Percentiles rank a stretch among this genome's conserved stretches.
These are phyloP conservation scores for Galeopsomyia nigrocyanea DNA, from an alignment of 2,888 invertebrate species.

Conservation along the genomic window DNA sequence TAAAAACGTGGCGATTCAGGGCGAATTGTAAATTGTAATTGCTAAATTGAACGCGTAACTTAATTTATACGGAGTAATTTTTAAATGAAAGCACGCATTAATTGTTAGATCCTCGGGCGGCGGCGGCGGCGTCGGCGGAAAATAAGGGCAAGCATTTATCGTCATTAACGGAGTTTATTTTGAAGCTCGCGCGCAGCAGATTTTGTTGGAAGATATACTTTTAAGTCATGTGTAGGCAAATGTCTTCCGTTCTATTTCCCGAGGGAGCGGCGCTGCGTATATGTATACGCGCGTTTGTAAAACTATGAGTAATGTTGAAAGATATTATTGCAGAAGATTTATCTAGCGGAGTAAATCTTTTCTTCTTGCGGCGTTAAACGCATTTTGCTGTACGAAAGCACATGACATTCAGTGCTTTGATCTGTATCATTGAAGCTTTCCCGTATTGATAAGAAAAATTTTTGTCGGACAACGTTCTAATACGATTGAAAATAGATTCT, in stretches of 20 bases:
- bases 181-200: not conserved
- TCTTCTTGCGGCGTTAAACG: too few relatives aligned
- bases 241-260: conserved; percentile 60
- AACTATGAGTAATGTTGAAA: not conserved
- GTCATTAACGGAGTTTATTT: conserved; percentile 35
- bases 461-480: too few relatives aligned
- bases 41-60: not conserved
- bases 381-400: too few relatives aligned
- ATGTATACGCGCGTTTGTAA: not conserved
- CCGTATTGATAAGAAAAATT: too few relatives aligned
- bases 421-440: too few relatives aligned
- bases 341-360: conserved; percentile 28
- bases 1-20: too few relatives aligned
- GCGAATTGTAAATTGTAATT: conserved; percentile 17
- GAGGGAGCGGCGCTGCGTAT: conserved; percentile 36
- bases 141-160: conserved; percentile 27
- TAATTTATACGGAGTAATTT: too few relatives aligned
- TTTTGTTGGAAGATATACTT: not conserved
- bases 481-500: too few relatives aligned
- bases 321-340: conserved; percentile 37
- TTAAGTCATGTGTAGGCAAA: conserved; percentile 13
- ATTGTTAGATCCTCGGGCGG: not conserved
- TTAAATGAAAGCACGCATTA: too few relatives aligned
- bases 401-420: too few relatives aligned
- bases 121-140: conserved; percentile 3